Evolutionary conservation across 2,797 vertebrate genomes (phyloP).

Genomic region (Enteromius mattozi): DNA sequence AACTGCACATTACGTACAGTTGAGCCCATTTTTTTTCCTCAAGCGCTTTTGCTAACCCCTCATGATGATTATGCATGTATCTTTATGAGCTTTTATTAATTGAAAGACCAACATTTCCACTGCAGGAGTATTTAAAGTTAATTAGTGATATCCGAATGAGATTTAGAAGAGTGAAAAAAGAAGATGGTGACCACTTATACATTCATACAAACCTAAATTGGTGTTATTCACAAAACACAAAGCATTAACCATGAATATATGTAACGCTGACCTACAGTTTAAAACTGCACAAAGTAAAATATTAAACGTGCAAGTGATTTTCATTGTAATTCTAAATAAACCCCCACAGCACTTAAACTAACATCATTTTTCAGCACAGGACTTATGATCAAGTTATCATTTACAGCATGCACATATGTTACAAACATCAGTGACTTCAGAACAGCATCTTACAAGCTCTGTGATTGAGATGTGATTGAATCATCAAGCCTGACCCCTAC

Average conservation of each 20-base stretch:
- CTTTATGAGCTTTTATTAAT: neutral
- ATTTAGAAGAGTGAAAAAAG: neutral
- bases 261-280: neutral
- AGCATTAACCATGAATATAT: neutral
- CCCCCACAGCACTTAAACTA: neutral
- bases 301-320: neutral
- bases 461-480: constrained; percentile 45
- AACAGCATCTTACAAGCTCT: neutral
- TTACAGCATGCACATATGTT: neutral
- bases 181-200: neutral
- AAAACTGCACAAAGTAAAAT: too few relatives aligned
- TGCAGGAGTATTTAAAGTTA: neutral
- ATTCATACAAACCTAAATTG: neutral
- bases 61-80: neutral
- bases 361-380: neutral
- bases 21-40: neutral
- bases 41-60: neutral
- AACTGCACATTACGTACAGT: neutral
- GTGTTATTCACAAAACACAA: neutral
- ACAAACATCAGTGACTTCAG: neutral
- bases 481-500: constrained; percentile 76
- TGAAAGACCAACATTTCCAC: neutral
- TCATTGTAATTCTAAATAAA: neutral
- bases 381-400: neutral
- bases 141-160: neutral